Percentiles rank a stretch among this genome's conserved stretches.
Evolutionary conservation across 2,797 vertebrate species (phyloP).

Genomic region (Acipenser transmontanus): DNA sequence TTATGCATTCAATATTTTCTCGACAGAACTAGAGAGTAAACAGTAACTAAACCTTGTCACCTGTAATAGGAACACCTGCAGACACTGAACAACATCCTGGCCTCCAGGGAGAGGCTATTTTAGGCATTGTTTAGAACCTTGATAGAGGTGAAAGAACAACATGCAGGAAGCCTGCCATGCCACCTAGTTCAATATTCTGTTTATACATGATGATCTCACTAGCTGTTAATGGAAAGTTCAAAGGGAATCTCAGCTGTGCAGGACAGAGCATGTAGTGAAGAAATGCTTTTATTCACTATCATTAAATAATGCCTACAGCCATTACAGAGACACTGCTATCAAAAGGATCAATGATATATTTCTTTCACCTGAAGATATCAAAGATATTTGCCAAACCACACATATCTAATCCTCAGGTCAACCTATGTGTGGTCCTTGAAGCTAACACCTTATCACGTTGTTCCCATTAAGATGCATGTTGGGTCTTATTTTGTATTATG

Average conservation of each 20-base stretch:
- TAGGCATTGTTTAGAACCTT: neutral
- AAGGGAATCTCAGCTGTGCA: slow-evolving; percentile 15
- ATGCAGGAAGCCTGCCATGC: slow-evolving; percentile 1
- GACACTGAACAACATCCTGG: slow-evolving; percentile 4
- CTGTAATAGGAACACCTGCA: slow-evolving; percentile 11
- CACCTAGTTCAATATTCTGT: neutral
- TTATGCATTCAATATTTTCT: neutral
- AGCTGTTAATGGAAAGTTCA: neutral
- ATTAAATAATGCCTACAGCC: slow-evolving; percentile 26
- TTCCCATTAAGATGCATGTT: neutral
- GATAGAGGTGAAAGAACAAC: slow-evolving; percentile 2
- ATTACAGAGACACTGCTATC: slow-evolving; percentile 29
- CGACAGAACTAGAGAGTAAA: slow-evolving; percentile 6
- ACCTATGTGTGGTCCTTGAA: slow-evolving; percentile 39
- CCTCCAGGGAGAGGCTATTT: neutral
- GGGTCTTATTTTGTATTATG: slow-evolving; percentile 2
- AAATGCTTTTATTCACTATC: slow-evolving; percentile 9
- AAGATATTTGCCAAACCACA: slow-evolving; percentile 41
- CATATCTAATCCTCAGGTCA: slow-evolving; percentile 36
- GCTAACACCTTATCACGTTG: neutral
- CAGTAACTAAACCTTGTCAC: slow-evolving; percentile 11
- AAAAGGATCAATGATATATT: slow-evolving; percentile 43
- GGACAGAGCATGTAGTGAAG: slow-evolving; percentile 19
- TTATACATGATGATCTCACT: slow-evolving; percentile 5
- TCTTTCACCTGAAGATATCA: slow-evolving; percentile 40